A percentile compares a stretch with the other conserved stretches of the same genome.
These are phyloP conservation scores for Ispidina lecontei DNA, from an alignment of 2,797 vertebrate genomes.

Conservation along the genomic window DNA sequence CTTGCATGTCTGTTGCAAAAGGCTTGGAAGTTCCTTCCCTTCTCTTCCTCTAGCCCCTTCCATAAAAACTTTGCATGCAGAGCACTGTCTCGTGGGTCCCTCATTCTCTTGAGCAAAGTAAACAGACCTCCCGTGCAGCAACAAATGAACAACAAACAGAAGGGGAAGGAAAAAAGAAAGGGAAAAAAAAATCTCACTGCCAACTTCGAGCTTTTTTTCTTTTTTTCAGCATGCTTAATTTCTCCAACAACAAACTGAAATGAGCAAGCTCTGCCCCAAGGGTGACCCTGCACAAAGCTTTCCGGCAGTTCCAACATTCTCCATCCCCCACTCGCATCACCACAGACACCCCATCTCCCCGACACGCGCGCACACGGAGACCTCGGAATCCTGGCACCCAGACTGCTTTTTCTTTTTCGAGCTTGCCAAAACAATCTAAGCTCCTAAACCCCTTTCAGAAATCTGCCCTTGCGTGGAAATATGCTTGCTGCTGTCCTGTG, in stretches of 20 bases:
- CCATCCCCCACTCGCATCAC: neutral
- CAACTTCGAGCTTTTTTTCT: slow-evolving; percentile 5
- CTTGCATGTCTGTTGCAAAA: slow-evolving; percentile 44
- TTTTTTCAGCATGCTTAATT: slow-evolving; percentile 14
- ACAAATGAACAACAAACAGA: slow-evolving; percentile 66
- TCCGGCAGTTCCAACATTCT: neutral
- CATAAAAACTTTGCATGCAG: slow-evolving; percentile 56
- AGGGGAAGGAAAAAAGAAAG: neutral
- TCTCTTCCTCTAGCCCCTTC: slow-evolving; percentile 30
- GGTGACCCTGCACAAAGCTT: slow-evolving; percentile 28
- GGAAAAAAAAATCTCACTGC: neutral
- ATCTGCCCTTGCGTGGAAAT: slow-evolving; percentile 58
- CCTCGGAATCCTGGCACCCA: slow-evolving; percentile 42
- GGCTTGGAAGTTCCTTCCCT: slow-evolving; percentile 20
- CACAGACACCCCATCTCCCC: slow-evolving; percentile 15
- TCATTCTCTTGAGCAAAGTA: slow-evolving; percentile 59
- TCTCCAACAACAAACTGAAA: neutral
- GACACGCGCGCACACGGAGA: neutral
- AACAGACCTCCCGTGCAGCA: slow-evolving; percentile 48
- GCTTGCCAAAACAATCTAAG: slow-evolving; percentile 60
- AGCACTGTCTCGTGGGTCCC: slow-evolving; percentile 28
- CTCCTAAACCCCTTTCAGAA: slow-evolving; percentile 61
- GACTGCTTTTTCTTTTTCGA: slow-evolving; percentile 27
- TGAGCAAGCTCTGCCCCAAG: slow-evolving; percentile 14
- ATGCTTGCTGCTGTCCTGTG: slow-evolving; percentile 42